Evolutionary conservation across 2,113 vertebrate species (phyloP), one percentile per base, ranked within the genome.

Genomic region (Corydoras maculifer): DNA sequence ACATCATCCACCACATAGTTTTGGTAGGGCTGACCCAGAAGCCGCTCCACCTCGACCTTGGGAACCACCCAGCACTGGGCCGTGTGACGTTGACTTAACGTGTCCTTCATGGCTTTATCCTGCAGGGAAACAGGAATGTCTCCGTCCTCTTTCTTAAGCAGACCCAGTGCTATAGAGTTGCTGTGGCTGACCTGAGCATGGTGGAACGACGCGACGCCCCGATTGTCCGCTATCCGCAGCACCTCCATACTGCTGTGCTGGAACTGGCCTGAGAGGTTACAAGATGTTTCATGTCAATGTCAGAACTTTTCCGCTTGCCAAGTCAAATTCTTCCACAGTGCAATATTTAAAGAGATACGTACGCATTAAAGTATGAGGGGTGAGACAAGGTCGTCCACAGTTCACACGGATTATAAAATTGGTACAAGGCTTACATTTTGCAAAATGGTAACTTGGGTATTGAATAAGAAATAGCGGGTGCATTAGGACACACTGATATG

Each of bases 51-150:
- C 29, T 90, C 85, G 8, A 79, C 74, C 75, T 82, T 83, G 18
- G 88, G 88, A 70, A 93, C 88, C 75, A 92, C 84, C 90, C 91
- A 93, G 77, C 92, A 93, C 25, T 78, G 84, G 62, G 82, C 75
- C 18, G 30, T 9, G 63, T 90, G 89, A 3, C 80, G 84, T 55
- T 82, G 88, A 12, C 60, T 78, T 58, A 82, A 11, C 0, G 88
- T 86, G 68, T 91, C 87, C 77, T 91, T 92, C 65, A 93, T 77
- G 12, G 76, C 76, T 77, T 90, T 94, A 72, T 90, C 87, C 65
- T 90, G 87, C 61, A 91, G 76, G 30, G 76, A 80, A 72, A 91
- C 87, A 0, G 76, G 73, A 51, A 90, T 73, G 57, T 80, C 79
- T 65, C 83, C 51, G 0, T 84, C 72, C 3, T 80, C 85, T 71